Percentiles rank a stretch among this genome's conserved stretches.
Evolutionary conservation across 2,888 invertebrate species (phyloP).

Genomic region (Lysandra coridon): DNA sequence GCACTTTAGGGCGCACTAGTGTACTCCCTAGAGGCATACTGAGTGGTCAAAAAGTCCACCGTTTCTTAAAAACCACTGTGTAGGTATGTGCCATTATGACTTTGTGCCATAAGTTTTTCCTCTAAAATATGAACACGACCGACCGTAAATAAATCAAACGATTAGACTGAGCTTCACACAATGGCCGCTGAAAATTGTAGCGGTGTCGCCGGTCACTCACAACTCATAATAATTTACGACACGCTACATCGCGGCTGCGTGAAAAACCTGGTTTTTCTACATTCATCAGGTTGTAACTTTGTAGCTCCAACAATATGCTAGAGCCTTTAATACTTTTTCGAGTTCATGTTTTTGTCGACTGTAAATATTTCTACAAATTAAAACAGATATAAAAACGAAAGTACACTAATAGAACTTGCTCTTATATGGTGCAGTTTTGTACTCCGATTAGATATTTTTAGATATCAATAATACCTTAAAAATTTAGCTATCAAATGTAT

Average conservation of each 20-base stretch:
- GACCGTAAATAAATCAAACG: constrained; percentile 33
- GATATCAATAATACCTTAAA: background rate
- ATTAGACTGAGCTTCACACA: constrained; percentile 31
- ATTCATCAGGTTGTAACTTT: background rate
- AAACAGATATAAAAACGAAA: too few species aligned
- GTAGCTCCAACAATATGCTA: background rate
- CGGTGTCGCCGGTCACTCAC: constrained; percentile 32
- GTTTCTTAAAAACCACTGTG: too few species aligned
- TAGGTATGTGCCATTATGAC: too few species aligned
- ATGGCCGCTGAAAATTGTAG: constrained; percentile 29
- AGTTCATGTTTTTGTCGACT: too few species aligned
- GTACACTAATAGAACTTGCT: too few species aligned
- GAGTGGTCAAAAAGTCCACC: too few species aligned
- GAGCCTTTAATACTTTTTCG: too few species aligned
- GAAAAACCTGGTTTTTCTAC: constrained; percentile 23
- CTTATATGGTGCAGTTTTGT: too few species aligned
- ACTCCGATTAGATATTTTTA: too few species aligned
- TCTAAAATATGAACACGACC: constrained; percentile 21
- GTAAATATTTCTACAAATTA: too few species aligned
- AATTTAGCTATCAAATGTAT: background rate
- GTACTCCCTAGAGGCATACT: too few species aligned
- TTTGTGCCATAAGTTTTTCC: background rate
- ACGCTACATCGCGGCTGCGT: constrained; percentile 20
- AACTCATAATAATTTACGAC: constrained; percentile 31
- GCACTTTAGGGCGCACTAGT: too few species aligned